Evolutionary conservation across 2,888 invertebrate species (phyloP).

Genomic region (Apamea monoglypha): DNA sequence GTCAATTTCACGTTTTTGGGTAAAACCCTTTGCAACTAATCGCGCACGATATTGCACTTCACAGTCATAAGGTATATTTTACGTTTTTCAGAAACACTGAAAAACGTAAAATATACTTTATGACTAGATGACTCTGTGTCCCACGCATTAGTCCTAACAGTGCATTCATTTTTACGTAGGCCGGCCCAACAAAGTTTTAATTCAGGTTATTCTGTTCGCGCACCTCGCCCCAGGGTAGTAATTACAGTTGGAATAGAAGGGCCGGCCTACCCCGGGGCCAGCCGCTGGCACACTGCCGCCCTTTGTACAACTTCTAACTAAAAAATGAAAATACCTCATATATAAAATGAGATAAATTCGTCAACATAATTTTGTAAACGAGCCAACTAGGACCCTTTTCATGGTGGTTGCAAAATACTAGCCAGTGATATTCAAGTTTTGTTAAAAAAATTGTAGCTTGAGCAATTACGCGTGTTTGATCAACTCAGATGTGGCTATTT

Average conservation of each 20-base stretch:
- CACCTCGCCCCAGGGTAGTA: conserved; percentile 66
- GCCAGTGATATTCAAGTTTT: not conserved
- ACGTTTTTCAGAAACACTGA: conserved; percentile 3
- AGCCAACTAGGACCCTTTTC: not conserved
- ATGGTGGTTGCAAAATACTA: not conserved
- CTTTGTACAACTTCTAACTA: conserved; percentile 62
- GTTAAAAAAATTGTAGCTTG: no score
- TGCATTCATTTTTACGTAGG: conserved; percentile 49
- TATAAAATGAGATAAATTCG: conserved; percentile 30
- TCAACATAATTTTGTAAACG: conserved; percentile 24
- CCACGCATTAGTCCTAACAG: conserved; percentile 5
- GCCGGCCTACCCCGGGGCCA: conserved; percentile 63
- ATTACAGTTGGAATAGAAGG: conserved; percentile 74
- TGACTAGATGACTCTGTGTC: no score
- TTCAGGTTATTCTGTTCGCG: conserved; percentile 59
- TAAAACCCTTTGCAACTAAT: not conserved
- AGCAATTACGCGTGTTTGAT: not conserved
- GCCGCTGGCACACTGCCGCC: conserved; percentile 61
- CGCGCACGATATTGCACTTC: not conserved
- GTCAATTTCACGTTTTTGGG: not conserved
- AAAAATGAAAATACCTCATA: conserved; percentile 39
- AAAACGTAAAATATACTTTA: no score
- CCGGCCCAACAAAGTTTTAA: conserved; percentile 61
- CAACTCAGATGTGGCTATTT: not conserved
- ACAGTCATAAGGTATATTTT: not conserved